These are phyloP conservation scores for Seladonia tumulorum DNA, from an alignment of 2,888 invertebrate genomes.

Conservation along the genomic window DNA sequence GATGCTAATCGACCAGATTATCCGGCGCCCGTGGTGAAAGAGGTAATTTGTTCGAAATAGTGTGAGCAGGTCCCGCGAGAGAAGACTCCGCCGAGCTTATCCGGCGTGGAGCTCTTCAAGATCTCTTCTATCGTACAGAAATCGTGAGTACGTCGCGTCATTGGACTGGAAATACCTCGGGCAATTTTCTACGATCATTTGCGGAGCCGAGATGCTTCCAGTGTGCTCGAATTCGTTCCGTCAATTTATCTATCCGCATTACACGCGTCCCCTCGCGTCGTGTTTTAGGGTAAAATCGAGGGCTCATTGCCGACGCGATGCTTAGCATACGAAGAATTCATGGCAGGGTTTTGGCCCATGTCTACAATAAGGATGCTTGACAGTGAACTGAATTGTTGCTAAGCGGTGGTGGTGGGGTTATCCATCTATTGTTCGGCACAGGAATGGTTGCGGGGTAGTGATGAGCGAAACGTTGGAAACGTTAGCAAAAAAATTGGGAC, in stretches of 20 bases:
- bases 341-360: neutral
- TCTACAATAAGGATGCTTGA: neutral
- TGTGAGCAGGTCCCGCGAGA: neutral
- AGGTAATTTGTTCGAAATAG: conserved; percentile 33
- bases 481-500: neutral
- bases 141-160: neutral
- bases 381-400: no score
- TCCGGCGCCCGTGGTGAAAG: neutral
- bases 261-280: neutral
- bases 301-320: no score
- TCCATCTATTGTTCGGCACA: neutral
- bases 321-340: neutral
- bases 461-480: neutral
- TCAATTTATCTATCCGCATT: neutral
- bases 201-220: neutral
- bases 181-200: neutral
- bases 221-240: neutral
- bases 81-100: neutral
- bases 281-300: neutral
- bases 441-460: neutral
- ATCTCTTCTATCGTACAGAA: neutral
- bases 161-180: neutral
- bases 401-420: neutral
- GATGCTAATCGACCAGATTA: conserved; percentile 54
- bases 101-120: neutral